Conservation (phyloP, 2,888 invertebrate species). For the Elysia crispata region DNA sequence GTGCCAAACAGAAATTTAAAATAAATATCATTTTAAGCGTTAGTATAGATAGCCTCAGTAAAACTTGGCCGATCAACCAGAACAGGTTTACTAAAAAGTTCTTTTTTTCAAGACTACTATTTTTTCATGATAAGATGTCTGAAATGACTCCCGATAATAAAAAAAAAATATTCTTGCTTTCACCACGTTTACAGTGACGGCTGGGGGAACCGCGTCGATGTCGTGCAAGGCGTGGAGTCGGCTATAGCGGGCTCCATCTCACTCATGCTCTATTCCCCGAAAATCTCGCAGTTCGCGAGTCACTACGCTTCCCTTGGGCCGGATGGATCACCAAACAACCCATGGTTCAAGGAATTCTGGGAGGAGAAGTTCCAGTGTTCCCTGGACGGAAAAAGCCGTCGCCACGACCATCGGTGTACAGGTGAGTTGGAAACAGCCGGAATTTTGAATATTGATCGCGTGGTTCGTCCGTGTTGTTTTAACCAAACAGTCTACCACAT, state of each 20-base stretch:
- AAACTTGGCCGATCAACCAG: too few species aligned
- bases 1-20: too few species aligned
- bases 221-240: slow-evolving; percentile 81
- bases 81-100: too few species aligned
- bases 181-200: slow-evolving; percentile 82
- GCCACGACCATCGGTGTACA: not conserved
- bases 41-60: too few species aligned
- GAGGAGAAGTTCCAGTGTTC: slow-evolving; percentile 84
- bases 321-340: slow-evolving; percentile 82
- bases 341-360: slow-evolving; percentile 88
- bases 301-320: slow-evolving; percentile 83
- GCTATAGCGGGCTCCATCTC: slow-evolving; percentile 86
- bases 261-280: slow-evolving; percentile 86
- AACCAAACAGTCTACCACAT: too few species aligned
- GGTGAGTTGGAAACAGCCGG: not conserved
- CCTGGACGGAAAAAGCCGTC: slow-evolving; percentile 46
- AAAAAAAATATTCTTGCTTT: too few species aligned
- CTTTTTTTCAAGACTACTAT: too few species aligned
- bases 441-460: too few species aligned
- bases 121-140: too few species aligned
- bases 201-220: slow-evolving; percentile 86
- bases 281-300: slow-evolving; percentile 79
- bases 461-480: too few species aligned
- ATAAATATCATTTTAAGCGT: too few species aligned
- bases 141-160: too few species aligned